phyloP scores from a whole-genome alignment of 2,113 vertebrate species.

The Fulica atra region DNA sequence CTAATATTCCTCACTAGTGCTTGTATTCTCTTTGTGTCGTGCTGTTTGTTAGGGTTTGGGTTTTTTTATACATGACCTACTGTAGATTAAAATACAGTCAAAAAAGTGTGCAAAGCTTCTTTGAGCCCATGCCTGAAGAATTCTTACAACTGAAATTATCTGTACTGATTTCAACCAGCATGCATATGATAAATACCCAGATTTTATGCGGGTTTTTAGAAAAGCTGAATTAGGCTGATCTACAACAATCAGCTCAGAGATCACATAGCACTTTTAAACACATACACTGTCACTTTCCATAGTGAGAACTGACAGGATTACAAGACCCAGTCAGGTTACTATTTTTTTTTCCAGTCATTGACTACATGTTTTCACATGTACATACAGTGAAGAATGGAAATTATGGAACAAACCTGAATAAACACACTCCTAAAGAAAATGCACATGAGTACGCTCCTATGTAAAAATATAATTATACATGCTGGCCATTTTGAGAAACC shows the following conservation, averaged over 20 bases:
- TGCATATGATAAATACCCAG: fast-evolving
- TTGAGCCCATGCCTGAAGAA: background rate
- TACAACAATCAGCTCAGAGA: background rate
- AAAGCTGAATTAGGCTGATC: background rate
- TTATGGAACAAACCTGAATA: background rate
- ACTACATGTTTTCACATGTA: background rate
- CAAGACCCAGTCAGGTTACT: background rate
- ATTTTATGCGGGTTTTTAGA: background rate
- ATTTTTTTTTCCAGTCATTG: background rate
- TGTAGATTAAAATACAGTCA: background rate
- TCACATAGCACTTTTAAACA: background rate
- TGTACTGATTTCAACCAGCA: background rate
- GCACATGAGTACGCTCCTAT: background rate
- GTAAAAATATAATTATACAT: conserved; percentile 7
- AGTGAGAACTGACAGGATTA: background rate
- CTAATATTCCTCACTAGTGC: background rate
- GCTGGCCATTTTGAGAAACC: conserved; percentile 1
- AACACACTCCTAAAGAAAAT: background rate
- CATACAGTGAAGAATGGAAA: background rate
- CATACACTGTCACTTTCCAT: background rate
- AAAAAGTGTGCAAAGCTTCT: background rate
- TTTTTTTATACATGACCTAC: background rate
- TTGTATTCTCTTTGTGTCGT: background rate
- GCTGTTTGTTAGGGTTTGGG: background rate
- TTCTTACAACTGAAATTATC: background rate